Conservation (phyloP, 2,888 invertebrate genomes). For the Mactromeris polynyma region DNA sequence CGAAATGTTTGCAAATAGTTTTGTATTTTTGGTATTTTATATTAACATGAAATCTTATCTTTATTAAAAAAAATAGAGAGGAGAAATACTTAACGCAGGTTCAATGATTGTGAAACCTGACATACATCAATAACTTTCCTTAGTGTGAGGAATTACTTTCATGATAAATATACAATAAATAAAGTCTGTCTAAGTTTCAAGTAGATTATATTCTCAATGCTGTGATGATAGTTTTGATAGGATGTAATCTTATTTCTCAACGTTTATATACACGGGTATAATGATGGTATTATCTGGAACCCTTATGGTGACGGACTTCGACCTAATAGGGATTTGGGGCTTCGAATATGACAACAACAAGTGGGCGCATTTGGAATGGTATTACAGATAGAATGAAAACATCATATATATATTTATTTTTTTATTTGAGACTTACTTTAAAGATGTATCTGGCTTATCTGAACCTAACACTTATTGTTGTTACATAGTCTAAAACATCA, state of each 20-base stretch:
- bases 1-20: too few relatives aligned
- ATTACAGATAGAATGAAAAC: background rate
- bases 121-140: too few relatives aligned
- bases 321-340: conserved; percentile 1
- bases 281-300: background rate
- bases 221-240: background rate
- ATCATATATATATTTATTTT: background rate
- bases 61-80: too few relatives aligned
- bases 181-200: background rate
- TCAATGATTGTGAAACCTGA: too few relatives aligned
- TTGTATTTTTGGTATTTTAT: too few relatives aligned
- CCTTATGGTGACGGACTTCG: background rate
- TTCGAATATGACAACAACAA: background rate
- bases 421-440: too few relatives aligned
- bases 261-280: conserved; percentile 42
- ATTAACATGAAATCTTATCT: too few relatives aligned
- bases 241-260: conserved; percentile 24
- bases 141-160: background rate
- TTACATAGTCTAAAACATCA: too few relatives aligned
- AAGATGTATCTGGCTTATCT: too few relatives aligned
- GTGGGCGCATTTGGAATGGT: background rate
- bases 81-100: too few relatives aligned
- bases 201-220: background rate
- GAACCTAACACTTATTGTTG: too few relatives aligned
- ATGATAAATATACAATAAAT: background rate